A percentile compares a stretch with the other conserved stretches of the same genome.
Conservation (phyloP, 35 echinoderm and acorn worm species). For the Hemicentrotus pulcherrimus region DNA sequence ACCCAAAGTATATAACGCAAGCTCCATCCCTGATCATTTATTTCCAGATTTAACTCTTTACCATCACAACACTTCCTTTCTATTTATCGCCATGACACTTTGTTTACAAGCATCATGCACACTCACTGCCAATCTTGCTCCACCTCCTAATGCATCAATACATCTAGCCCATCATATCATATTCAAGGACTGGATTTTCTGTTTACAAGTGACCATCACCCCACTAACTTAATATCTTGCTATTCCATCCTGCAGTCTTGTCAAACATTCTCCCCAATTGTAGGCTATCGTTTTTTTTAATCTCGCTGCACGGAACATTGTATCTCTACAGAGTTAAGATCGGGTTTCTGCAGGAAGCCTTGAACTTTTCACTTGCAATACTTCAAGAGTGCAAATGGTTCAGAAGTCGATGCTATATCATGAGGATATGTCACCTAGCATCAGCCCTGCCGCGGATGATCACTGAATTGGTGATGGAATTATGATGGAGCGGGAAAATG, state of each 20-base stretch:
- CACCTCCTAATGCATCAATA: background rate
- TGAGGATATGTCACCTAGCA: background rate
- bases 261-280: background rate
- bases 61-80: too few species aligned
- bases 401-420: background rate
- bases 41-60: background rate
- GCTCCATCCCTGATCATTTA: background rate
- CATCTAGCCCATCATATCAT: background rate
- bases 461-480: slow-evolving; percentile 1
- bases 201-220: background rate
- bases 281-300: slow-evolving; percentile 5
- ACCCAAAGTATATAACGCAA: background rate
- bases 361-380: background rate
- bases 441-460: background rate
- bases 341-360: background rate
- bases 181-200: background rate
- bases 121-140: background rate
- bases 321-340: background rate
- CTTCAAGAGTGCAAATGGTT: background rate
- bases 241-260: background rate
- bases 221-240: background rate
- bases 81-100: background rate
- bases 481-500: background rate
- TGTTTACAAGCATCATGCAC: background rate
- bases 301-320: background rate